Conservation (phyloP, 1,140 invertebrate species). For the Cylas formicarius region DNA sequence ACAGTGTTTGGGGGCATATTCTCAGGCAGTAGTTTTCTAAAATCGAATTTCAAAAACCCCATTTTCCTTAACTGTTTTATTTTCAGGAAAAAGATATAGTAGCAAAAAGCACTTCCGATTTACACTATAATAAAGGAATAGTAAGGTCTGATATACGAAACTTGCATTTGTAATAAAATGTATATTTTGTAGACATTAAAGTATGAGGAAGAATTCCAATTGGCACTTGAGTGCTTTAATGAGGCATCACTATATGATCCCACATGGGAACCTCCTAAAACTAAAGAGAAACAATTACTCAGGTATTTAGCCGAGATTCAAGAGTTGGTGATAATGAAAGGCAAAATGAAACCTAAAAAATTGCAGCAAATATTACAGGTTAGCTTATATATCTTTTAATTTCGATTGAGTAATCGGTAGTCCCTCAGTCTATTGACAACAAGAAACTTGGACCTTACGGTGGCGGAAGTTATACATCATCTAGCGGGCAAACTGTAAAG, state of each 20-base stretch:
- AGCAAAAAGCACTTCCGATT: constrained; percentile 66
- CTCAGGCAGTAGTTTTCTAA: constrained; percentile 57
- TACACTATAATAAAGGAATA: constrained; percentile 80
- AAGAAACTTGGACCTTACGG: constrained; percentile 57
- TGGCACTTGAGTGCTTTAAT: constrained; percentile 62
- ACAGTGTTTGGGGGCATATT: constrained; percentile 72
- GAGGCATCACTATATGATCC: constrained; percentile 64
- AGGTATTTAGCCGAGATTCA: constrained; percentile 62
- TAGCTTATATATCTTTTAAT: constrained; percentile 21
- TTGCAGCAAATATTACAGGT: constrained; percentile 59
- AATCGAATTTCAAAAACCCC: constrained; percentile 14
- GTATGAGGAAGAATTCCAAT: constrained; percentile 71
- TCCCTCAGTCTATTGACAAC: constrained; percentile 46
- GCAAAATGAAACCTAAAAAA: constrained; percentile 68
- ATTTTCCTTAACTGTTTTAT: constrained; percentile 13
- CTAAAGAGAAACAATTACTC: constrained; percentile 54
- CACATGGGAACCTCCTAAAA: constrained; percentile 59
- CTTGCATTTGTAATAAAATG: constrained; percentile 15
- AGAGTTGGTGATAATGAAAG: constrained; percentile 57
- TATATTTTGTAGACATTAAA: constrained; percentile 59
- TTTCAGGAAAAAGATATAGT: constrained; percentile 65
- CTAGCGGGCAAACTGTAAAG: constrained; percentile 47
- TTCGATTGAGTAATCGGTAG: constrained; percentile 3
- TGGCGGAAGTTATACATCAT: constrained; percentile 50
- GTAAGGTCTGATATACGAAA: constrained; percentile 54